Evolutionary conservation across 2,888 invertebrate genomes (phyloP).

Genomic region (Invenusta paracnida): DNA sequence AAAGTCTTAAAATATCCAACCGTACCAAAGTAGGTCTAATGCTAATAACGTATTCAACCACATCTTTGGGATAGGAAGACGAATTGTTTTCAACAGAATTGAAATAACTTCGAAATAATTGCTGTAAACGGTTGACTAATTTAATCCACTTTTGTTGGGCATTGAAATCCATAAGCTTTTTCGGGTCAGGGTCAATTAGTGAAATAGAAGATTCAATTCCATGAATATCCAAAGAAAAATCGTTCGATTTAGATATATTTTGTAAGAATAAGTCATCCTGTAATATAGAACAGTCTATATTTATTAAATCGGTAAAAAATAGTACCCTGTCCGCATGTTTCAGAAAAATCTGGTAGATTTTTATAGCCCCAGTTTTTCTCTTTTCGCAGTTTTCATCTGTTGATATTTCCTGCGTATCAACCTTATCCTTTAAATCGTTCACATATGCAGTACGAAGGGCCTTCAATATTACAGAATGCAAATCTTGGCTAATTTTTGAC

Average conservation of each 20-base stretch:
- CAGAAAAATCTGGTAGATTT: too few species aligned
- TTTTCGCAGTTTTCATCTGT: neutral
- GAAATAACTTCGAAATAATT: neutral
- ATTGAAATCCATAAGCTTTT: neutral
- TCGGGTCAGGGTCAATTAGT: neutral
- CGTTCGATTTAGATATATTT: neutral
- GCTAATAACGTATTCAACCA: neutral
- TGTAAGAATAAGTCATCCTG: neutral
- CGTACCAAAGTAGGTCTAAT: neutral
- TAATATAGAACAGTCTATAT: neutral
- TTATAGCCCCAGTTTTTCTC: too few species aligned
- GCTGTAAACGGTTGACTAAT: neutral
- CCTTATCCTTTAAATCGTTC: too few species aligned
- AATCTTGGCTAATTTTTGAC: too few species aligned
- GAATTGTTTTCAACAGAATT: neutral
- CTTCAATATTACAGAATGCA: too few species aligned
- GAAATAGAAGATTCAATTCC: neutral
- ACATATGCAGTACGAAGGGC: too few species aligned
- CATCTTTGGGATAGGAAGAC: neutral
- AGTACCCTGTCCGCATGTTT: too few species aligned
- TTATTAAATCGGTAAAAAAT: too few species aligned
- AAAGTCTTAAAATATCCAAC: neutral
- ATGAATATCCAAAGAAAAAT: constrained; percentile 2
- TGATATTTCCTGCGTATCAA: neutral
- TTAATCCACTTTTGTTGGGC: neutral